Percentiles rank a stretch among this genome's conserved stretches.
These are phyloP conservation scores for Neoaliturus tenellus DNA, from an alignment of 2,888 invertebrate species.

Conservation along the genomic window DNA sequence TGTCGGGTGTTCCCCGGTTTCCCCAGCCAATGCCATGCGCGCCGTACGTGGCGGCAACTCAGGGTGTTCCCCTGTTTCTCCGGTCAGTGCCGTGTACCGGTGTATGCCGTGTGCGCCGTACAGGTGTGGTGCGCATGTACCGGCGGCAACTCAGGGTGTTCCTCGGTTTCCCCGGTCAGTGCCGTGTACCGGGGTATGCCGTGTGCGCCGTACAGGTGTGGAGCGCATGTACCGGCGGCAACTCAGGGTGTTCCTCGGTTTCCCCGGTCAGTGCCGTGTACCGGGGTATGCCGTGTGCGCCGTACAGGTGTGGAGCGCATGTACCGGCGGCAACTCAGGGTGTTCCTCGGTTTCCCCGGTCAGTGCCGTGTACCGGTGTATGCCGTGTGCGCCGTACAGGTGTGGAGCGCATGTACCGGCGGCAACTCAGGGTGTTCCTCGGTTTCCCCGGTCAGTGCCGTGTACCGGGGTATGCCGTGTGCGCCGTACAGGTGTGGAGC, in stretches of 20 bases:
- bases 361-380: neutral
- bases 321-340: conserved; percentile 13
- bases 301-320: conserved; percentile 27
- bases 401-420: conserved; percentile 3
- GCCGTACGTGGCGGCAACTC: too few relatives aligned
- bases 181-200: too few relatives aligned
- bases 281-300: neutral
- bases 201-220: conserved; percentile 1
- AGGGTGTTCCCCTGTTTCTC: too few relatives aligned
- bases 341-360: neutral
- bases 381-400: neutral
- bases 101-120: too few relatives aligned
- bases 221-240: neutral
- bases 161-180: neutral
- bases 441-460: neutral
- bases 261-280: neutral
- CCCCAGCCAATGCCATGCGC: too few relatives aligned
- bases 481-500: conserved; percentile 22
- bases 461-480: neutral
- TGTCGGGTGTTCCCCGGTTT: too few relatives aligned
- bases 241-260: conserved; percentile 39
- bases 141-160: too few relatives aligned
- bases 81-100: too few relatives aligned
- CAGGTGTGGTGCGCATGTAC: conserved; percentile 11
- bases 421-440: conserved; percentile 37